Evolutionary conservation across 2,888 invertebrate species (phyloP), one percentile per base, ranked within the genome.

Genomic region (Nemoura dubitans): DNA sequence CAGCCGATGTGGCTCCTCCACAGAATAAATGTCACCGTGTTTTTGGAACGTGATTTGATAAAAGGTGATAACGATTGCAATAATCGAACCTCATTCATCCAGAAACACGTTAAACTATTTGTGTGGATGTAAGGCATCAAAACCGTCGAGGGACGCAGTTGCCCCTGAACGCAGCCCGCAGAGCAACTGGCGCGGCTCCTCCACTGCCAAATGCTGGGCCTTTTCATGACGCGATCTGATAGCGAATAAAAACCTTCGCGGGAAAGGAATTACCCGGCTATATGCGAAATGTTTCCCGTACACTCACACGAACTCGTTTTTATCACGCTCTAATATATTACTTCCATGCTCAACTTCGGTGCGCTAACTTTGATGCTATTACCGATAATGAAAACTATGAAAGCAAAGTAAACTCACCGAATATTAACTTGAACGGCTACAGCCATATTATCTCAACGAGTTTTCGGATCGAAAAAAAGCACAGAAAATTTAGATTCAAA

Each of bases 211-310:
- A 7, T 21, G 10, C 14, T 59, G 59, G 1, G 21, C 59, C 59
- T 59, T 59, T 59, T 59, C 59, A 59, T 59, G 59, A 59, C 59
- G 59, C 14, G 59, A 59, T 59, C 59, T 59, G 59, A 59, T 59
- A 59, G 14, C 16, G 16, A 59, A 59, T 21, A 10, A 59, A 59
- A 59, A 59, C 59, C 59, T 59, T 59, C 59, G 59, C 59, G 59
- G 59, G 59, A 59, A 59, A 59, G 59, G 59, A 59, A 59, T 59
- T 59, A 59, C 59, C 59, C 59, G 21, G 59, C 59, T 59, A 21
- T 59, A 59, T 59, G 59, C 59, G 59, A 59, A 36, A 59, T 59
- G 59, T 59, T 7, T 59, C 59, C 36, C 36, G 36, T 10, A 59
- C 14, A 59, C 59, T 1, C 59, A 59, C 59, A 59, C 10, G 59